Conservation (phyloP, 2,888 invertebrate genomes). For the Arenicola marina region DNA sequence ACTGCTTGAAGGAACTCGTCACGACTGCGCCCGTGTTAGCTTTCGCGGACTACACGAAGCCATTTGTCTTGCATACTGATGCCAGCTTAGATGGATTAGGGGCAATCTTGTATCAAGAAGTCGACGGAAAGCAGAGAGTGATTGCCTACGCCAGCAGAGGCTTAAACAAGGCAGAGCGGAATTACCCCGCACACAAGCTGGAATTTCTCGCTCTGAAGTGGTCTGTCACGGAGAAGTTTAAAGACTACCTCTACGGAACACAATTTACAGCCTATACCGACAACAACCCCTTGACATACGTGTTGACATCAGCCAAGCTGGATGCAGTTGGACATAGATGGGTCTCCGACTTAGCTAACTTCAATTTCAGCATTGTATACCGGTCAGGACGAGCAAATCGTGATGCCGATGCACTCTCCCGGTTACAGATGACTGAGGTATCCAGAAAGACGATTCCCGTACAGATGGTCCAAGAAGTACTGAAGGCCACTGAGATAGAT, state of each 20-base stretch:
- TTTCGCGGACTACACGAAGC: neutral
- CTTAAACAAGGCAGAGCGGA: neutral
- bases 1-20: neutral
- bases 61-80: neutral
- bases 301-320: neutral
- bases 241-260: neutral
- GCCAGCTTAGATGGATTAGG: neutral
- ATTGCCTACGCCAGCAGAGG: neutral
- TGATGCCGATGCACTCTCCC: too few species aligned
- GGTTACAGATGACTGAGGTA: too few species aligned
- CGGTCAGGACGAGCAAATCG: too few species aligned
- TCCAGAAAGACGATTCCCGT: too few species aligned
- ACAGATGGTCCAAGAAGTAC: too few species aligned
- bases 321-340: neutral
- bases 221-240: neutral
- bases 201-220: slow-evolving; percentile 3
- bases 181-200: neutral
- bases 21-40: neutral
- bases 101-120: slow-evolving; percentile 1
- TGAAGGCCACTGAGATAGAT: too few species aligned
- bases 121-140: neutral
- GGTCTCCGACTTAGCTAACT: too few species aligned
- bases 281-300: slow-evolving; percentile 1
- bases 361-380: too few species aligned
- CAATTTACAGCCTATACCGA: neutral